phyloP scores from a whole-genome alignment of 2,888 invertebrate genomes.

The Ormyrus rosae region DNA sequence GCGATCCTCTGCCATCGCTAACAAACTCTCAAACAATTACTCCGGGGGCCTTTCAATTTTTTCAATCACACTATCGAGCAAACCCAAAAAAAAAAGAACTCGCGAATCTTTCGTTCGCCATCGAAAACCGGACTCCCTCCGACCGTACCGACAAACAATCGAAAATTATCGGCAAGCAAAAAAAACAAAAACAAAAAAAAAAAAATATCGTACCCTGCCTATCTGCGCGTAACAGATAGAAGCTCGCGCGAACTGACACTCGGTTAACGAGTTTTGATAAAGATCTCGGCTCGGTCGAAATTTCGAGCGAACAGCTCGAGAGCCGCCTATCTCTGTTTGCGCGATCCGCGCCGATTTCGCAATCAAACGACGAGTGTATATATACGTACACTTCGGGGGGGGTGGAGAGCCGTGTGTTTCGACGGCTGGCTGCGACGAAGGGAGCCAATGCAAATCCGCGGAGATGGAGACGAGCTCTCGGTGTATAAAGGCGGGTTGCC shows the following conservation, averaged over 20 bases:
- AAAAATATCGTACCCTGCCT: conserved; percentile 4
- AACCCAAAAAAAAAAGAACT: neutral
- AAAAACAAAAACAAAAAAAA: too few species aligned
- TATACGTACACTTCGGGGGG: neutral
- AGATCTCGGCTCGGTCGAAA: conserved; percentile 47
- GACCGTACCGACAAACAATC: conserved; percentile 36
- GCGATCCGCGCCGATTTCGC: conserved; percentile 51
- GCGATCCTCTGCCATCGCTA: too few species aligned
- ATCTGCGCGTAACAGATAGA: neutral
- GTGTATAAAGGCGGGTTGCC: too few species aligned
- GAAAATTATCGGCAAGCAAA: conserved; percentile 40
- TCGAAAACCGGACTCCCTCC: too few species aligned
- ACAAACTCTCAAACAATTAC: too few species aligned
- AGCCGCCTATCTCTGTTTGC: conserved; percentile 19
- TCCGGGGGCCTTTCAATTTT: neutral
- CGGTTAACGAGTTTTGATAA: conserved; percentile 57
- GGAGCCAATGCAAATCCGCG: too few species aligned
- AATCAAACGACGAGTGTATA: conserved; percentile 36
- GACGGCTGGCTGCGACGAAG: too few species aligned
- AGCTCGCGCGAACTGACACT: conserved; percentile 47
- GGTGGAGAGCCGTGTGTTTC: too few species aligned
- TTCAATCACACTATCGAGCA: neutral
- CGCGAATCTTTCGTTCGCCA: too few species aligned
- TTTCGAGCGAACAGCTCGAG: conserved; percentile 32
- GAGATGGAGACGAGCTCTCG: too few species aligned